Conservation (phyloP, 2,113 vertebrate species). For the Phasianus colchicus region DNA sequence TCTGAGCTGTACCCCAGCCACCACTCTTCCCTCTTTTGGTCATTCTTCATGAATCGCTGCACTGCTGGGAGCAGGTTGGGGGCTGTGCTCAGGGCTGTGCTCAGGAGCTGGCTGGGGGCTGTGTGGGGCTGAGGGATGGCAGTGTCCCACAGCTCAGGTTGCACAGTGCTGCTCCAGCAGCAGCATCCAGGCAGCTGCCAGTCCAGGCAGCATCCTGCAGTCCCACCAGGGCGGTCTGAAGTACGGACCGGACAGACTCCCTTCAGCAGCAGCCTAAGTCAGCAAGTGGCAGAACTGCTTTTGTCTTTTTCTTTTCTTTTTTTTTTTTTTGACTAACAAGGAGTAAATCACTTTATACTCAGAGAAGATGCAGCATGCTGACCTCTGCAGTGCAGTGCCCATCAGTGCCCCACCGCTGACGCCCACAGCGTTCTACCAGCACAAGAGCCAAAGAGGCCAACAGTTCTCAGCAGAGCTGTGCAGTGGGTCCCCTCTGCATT, state of each 20-base stretch:
- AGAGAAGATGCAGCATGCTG: background rate
- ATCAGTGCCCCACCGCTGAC: background rate
- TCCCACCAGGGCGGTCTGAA: background rate
- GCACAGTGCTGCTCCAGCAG: background rate
- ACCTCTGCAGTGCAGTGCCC: background rate
- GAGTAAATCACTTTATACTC: background rate
- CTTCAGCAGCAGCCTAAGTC: background rate
- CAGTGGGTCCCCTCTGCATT: background rate
- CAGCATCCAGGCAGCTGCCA: background rate
- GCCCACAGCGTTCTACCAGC: background rate
- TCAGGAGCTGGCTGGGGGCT: no score
- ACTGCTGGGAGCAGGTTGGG: no score
- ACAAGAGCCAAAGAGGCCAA: background rate
- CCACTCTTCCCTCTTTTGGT: no score
- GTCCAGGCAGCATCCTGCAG: background rate
- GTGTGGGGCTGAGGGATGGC: background rate
- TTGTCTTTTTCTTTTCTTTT: no score
- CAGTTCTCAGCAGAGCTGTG: background rate
- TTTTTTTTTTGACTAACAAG: background rate
- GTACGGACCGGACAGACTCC: background rate
- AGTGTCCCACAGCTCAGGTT: background rate
- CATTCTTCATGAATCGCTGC: background rate
- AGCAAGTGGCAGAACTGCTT: background rate
- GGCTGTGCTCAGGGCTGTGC: no score
- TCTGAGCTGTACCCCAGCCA: background rate